Evolutionary conservation across 53 echinoderm and acorn worm species (phyloP).

Genomic region (Actinopyga echinites): DNA sequence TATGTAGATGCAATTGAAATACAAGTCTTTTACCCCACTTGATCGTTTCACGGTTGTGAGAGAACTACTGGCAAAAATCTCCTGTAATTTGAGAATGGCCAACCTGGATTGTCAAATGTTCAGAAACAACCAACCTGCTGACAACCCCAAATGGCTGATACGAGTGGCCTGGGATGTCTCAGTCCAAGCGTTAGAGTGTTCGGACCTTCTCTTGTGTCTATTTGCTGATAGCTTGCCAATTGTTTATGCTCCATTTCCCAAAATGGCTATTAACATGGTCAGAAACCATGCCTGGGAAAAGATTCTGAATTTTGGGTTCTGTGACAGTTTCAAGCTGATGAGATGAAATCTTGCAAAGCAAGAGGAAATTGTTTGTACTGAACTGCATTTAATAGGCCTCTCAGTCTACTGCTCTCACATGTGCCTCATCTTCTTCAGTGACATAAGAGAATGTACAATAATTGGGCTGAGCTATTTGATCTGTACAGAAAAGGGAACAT

Average conservation of each 20-base stretch:
- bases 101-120: not conserved
- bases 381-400: no score
- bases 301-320: not conserved
- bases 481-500: no score
- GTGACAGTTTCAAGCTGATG: slow-evolving; percentile 14
- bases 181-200: no score
- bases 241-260: slow-evolving; percentile 31
- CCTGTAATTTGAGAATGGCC: not conserved
- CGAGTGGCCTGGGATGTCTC: no score
- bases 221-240: not conserved
- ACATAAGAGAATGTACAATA: no score
- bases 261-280: slow-evolving; percentile 17
- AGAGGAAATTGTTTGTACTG: no score
- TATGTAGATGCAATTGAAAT: not conserved
- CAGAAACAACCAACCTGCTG: no score
- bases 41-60: not conserved
- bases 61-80: slow-evolving; percentile 16
- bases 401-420: no score
- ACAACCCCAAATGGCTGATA: no score
- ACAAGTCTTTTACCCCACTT: not conserved
- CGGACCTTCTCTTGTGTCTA: no score
- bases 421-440: no score
- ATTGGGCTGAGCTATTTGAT: no score
- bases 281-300: not conserved
- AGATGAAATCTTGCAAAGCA: not conserved